phyloP scores from a whole-genome alignment of 2,888 invertebrate species.

The Mimas tiliae region DNA sequence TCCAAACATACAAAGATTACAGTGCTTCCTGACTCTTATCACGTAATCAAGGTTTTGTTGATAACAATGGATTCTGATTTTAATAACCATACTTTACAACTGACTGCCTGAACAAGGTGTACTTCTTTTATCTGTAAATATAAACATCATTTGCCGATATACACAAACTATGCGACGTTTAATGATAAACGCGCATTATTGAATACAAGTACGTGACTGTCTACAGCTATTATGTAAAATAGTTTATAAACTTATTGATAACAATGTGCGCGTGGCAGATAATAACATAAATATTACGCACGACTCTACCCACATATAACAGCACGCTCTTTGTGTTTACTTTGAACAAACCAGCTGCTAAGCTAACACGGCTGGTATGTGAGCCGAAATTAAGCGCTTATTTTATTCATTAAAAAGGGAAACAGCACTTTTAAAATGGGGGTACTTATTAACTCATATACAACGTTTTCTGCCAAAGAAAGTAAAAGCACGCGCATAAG shows the following conservation, averaged over 20 bases:
- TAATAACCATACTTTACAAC: not conserved
- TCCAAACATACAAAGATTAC: not conserved
- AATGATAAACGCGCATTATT: constrained; percentile 7
- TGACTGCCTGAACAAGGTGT: not conserved
- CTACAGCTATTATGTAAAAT: constrained; percentile 21
- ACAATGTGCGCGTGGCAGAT: constrained; percentile 41
- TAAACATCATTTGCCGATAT: not conserved
- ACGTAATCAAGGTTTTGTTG: constrained; percentile 27
- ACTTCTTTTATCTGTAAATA: not conserved
- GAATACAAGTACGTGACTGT: not conserved
- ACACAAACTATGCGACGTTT: not conserved
- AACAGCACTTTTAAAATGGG: not conserved
- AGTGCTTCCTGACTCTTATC: constrained; percentile 28
- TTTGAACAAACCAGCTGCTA: constrained; percentile 19
- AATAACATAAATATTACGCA: constrained; percentile 47
- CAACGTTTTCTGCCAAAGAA: not conserved
- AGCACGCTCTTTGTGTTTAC: constrained; percentile 22
- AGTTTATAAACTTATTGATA: constrained; percentile 36
- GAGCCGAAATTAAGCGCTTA: not conserved
- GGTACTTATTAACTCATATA: not conserved
- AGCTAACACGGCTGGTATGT: not conserved
- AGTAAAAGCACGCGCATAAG: not conserved
- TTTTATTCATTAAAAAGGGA: not conserved
- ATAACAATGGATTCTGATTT: constrained; percentile 22
- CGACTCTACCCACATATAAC: constrained; percentile 29